Evolutionary conservation across 2,888 invertebrate species (phyloP).

Genomic region (Sarcophaga variegata): DNA sequence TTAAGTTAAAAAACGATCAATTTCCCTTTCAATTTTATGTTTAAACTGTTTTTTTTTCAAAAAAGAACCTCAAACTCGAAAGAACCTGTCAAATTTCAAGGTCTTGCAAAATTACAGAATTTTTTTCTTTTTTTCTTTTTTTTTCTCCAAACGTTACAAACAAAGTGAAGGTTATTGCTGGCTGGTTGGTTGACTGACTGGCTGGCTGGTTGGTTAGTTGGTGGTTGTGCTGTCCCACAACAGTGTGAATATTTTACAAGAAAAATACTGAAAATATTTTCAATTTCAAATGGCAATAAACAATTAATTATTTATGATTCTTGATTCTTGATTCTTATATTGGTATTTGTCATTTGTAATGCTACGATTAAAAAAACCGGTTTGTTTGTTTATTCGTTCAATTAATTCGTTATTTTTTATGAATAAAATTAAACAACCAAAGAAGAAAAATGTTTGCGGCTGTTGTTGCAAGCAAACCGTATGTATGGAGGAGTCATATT

Average conservation of each 20-base stretch:
- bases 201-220: not conserved
- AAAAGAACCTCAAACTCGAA: no score
- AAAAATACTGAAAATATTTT: no score
- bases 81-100: not conserved
- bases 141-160: not conserved
- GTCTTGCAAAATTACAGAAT: not conserved
- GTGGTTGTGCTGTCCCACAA: not conserved
- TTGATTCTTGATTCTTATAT: no score
- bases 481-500: constrained; percentile 23
- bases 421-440: constrained; percentile 23
- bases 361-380: constrained; percentile 29
- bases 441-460: constrained; percentile 38
- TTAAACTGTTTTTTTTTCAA: no score
- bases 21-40: no score
- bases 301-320: not conserved
- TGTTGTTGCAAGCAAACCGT: not conserved
- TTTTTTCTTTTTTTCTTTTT: no score
- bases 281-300: not conserved
- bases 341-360: no score
- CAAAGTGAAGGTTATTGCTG: not conserved
- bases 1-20: no score
- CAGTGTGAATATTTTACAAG: no score
- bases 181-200: not conserved
- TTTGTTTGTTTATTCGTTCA: constrained; percentile 53
- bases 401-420: constrained; percentile 14